These are phyloP conservation scores for Phrixothrix hirtus DNA, from an alignment of 2,888 invertebrate genomes.

Conservation along the genomic window DNA sequence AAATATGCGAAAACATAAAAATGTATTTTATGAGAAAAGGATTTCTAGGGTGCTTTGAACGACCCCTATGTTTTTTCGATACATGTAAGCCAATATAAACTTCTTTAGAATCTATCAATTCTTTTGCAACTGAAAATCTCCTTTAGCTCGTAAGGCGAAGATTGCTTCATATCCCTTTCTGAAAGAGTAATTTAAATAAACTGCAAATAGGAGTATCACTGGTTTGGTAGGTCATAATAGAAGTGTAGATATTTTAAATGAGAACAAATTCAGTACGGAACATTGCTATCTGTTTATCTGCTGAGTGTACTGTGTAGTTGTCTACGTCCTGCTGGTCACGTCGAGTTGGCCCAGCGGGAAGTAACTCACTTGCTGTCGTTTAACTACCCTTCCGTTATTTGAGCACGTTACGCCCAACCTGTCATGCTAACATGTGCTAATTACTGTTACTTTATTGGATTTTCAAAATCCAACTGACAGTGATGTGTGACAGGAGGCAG, in stretches of 20 bases:
- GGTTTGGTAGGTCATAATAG: conserved; percentile 27
- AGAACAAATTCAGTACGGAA: conserved; percentile 15
- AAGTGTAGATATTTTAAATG: conserved; percentile 16
- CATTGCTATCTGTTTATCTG: conserved; percentile 21
- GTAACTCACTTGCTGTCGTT: conserved; percentile 37
- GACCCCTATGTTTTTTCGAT: conserved; percentile 38
- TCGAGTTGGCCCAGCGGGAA: conserved; percentile 34
- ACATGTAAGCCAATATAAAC: conserved; percentile 36
- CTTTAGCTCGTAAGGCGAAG: conserved; percentile 41
- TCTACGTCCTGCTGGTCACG: conserved; percentile 35
- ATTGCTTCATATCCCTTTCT: conserved; percentile 44
- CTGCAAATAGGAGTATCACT: conserved; percentile 52
- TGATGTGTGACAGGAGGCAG: conserved; percentile 38
- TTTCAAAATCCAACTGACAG: conserved; percentile 37
- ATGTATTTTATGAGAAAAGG: conserved; percentile 41
- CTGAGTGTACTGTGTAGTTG: conserved; percentile 23
- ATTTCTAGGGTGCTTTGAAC: conserved; percentile 42
- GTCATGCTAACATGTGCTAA: conserved; percentile 40
- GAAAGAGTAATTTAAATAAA: conserved; percentile 53
- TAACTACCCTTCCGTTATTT: conserved; percentile 35
- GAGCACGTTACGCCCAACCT: conserved; percentile 22
- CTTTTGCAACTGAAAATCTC: conserved; percentile 42
- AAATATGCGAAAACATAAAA: conserved; percentile 49
- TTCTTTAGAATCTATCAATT: conserved; percentile 49
- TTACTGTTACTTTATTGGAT: conserved; percentile 39